Base-by-base conservation (phyloP, 2,113 vertebrate genomes). In the Fregetta grallaria region DNA sequence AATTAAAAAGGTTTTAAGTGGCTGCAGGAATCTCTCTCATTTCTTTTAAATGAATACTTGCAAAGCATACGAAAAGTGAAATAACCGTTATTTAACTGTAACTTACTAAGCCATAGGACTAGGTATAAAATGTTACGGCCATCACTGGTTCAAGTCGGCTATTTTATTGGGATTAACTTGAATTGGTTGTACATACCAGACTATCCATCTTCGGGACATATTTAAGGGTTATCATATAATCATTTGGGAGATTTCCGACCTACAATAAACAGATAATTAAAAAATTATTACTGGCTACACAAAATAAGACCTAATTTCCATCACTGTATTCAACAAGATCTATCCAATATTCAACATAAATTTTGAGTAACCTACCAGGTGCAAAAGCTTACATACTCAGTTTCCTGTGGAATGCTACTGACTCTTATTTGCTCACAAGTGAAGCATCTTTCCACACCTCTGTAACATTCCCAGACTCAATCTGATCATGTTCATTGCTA, bases 181-280 rank as follows among this genome's bases (percentile, higher is more conserved):
- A 97, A 97, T 84, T 47, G 8, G 38, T 78, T 91, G 73, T 97
- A 98, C 98, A 73, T 98, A 98, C 98, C 98, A 98, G 95, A 86
- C 96, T 91, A 27, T 98, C 98, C 98, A 98, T 98, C 97, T 97
- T 97, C 96, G 97, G 98, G 95, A 98, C 98, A 98, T 98, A 98
- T 95, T 98, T 98, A 96, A 98, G 98, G 50, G 96, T 80, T 98
- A 98, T 98, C 97, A 97, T 93, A 97, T 98, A 98, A 98, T 98
- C 98, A 97, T 97, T 98, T 80, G 98, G 98, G 91, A 98, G 98
- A 98, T 98, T 98, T 97, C 98, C 98, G 63, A 98, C 98, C 98
- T 98, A 94, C 75, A 89, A 92, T 30, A 76, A 96, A 94, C 55
- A 92, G 40, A 96, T 13, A 88, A 85, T 72, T 88, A 95, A 94